Evolutionary conservation across 2,113 vertebrate species (phyloP), one percentile per base, ranked within the genome.

Genomic region (Alligator sinensis): DNA sequence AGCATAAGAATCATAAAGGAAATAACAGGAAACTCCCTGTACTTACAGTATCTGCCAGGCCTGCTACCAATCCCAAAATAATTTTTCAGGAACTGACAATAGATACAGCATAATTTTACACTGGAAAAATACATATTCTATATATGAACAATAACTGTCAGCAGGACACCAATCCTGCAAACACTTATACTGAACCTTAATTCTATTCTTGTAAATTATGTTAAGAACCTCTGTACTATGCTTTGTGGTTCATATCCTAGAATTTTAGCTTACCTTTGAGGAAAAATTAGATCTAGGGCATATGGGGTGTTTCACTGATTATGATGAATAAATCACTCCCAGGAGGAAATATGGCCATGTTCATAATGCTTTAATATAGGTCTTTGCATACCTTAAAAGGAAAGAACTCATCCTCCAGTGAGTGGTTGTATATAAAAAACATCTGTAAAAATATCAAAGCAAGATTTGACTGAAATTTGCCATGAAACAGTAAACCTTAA

Each of bases 351-450:
- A 61, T 10, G 3, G 12, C 17, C 19, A 10, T 28, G 2, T 62
- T 85, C 86, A 34, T 57, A 87, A 84, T 1, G 0, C 84, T 80
- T 66, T 92, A 66, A 64, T 79, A 60, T 5, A 82, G 19, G 19
- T 1, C 93, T 95, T 84, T 84, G 3, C 15, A 75, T 14, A 64
- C 21, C 80, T 54, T 30, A 1, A 47, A 68, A 87, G 28, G 14
- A 96, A 94, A 90, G 19, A 1, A 54, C 62, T 94, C 91, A 77
- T 15, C 92, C 3, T 77, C 89, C 78, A 64, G 13, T 72, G 77
- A 80, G 2, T 88, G n/a, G 81, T 6, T 68, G 18, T n/a, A 18
- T 24, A 91, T 28, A 25, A 78, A 57, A 78, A 68, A 28, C 55
- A 1, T 9, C 87, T n/a, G 30, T 58, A 95, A 92, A 34, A 94